Conservation (phyloP, 1,140 invertebrate species). For the Apis cerana region DNA sequence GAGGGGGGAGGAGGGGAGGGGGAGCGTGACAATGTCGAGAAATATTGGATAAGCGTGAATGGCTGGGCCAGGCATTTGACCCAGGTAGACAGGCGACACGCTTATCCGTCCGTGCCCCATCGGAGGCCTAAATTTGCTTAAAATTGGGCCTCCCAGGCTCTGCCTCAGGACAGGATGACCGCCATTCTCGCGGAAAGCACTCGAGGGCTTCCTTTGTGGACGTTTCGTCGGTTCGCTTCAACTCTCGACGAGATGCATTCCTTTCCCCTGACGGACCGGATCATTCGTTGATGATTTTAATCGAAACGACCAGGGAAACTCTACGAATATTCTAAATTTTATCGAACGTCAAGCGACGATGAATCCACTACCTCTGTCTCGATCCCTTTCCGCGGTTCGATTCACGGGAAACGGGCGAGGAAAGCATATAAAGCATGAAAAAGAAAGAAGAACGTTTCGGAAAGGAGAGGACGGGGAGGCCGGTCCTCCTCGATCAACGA, state of each 20-base stretch:
- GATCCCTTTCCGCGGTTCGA: too few relatives aligned
- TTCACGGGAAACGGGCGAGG: too few relatives aligned
- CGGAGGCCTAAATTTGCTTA: conserved; percentile 62
- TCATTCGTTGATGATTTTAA: too few relatives aligned
- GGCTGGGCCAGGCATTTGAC: background rate
- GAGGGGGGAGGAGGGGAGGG: background rate
- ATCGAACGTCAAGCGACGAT: too few relatives aligned
- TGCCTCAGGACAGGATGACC: background rate
- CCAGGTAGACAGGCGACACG: conserved; percentile 59
- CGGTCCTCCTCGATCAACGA: conserved; percentile 42
- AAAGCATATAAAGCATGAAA: too few relatives aligned
- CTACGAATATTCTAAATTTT: too few relatives aligned
- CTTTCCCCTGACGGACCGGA: too few relatives aligned
- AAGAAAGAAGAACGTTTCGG: too few relatives aligned
- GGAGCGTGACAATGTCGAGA: conserved; percentile 53
- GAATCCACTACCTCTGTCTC: too few relatives aligned
- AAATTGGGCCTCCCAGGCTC: conserved; percentile 55
- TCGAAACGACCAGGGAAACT: too few relatives aligned
- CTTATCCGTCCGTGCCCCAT: conserved; percentile 64
- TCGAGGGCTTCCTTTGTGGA: conserved; percentile 14
- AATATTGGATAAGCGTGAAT: conserved; percentile 64
- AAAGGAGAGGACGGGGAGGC: too few relatives aligned
- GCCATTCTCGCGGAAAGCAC: conserved; percentile 30
- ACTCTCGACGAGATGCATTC: background rate
- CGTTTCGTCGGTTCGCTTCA: too few relatives aligned